Percentiles rank a stretch among this genome's conserved stretches.
Evolutionary conservation across 2,797 vertebrate species (phyloP).

Genomic region (Propithecus deckenii): DNA sequence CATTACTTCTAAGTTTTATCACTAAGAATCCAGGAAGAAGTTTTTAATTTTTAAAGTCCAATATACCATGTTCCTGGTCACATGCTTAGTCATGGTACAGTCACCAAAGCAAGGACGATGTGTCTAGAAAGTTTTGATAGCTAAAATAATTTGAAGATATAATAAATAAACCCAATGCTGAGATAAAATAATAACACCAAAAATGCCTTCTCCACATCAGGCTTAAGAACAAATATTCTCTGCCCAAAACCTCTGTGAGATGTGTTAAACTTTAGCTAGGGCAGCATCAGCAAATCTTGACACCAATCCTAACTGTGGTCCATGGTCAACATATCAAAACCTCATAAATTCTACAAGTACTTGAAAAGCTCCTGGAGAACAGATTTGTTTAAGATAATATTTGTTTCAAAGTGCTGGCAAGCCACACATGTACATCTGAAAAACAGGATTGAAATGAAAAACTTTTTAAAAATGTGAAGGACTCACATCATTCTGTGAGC

Average conservation of each 20-base stretch:
- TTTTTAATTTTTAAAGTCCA: constrained; percentile 61
- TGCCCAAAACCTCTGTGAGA: not conserved
- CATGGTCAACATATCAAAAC: not conserved
- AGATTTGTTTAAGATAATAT: not conserved
- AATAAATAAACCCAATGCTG: not conserved
- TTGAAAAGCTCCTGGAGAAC: not conserved
- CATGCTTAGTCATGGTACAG: not conserved
- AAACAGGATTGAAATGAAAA: constrained; percentile 3
- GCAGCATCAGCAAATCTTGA: not conserved
- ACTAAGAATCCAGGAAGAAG: constrained; percentile 52
- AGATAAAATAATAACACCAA: constrained; percentile 25
- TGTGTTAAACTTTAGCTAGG: constrained; percentile 37
- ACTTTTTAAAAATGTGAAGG: not conserved
- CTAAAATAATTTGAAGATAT: constrained; percentile 43
- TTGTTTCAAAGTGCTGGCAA: not conserved
- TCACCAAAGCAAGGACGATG: not conserved
- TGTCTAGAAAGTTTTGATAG: constrained; percentile 13
- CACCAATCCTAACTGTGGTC: constrained; percentile 1
- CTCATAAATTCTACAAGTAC: not conserved
- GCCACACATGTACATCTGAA: not conserved
- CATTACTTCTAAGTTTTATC: not conserved
- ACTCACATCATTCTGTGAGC: not conserved
- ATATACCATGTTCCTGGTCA: constrained; percentile 40
- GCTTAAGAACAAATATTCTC: constrained; percentile 6
- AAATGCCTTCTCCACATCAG: not conserved